These are phyloP conservation scores for Pelodiscus sinensis DNA, from an alignment of 2,113 vertebrate genomes.

Conservation along the genomic window DNA sequence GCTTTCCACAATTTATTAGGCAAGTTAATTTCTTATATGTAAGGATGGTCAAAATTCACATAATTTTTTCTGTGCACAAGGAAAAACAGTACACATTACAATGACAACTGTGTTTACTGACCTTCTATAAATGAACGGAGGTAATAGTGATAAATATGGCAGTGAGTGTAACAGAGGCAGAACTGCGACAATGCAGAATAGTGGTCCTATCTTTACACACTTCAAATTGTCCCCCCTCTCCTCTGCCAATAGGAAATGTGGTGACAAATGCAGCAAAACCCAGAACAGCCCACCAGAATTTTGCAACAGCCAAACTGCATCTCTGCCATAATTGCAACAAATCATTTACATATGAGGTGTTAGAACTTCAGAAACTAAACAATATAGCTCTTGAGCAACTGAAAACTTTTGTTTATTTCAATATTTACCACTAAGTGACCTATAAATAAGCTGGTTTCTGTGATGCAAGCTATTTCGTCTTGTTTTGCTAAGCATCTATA, in stretches of 20 bases:
- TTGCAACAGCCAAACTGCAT: neutral
- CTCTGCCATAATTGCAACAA: neutral
- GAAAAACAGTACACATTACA: neutral
- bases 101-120: neutral
- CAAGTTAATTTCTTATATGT: neutral
- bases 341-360: neutral
- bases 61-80: neutral
- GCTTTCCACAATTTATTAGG: neutral
- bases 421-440: neutral
- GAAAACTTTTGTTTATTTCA: neutral
- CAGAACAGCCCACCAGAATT: neutral
- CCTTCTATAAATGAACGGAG: neutral
- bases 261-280: neutral
- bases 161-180: neutral
- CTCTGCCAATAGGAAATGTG: neutral
- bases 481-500: neutral
- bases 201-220: neutral
- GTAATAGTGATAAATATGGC: neutral
- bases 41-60: neutral
- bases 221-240: fast-evolving
- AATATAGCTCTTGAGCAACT: neutral
- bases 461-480: neutral
- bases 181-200: neutral
- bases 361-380: neutral
- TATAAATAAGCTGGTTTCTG: neutral